Evolutionary conservation across 2,113 vertebrate genomes (phyloP).

Genomic region (Pseudonaja textilis): DNA sequence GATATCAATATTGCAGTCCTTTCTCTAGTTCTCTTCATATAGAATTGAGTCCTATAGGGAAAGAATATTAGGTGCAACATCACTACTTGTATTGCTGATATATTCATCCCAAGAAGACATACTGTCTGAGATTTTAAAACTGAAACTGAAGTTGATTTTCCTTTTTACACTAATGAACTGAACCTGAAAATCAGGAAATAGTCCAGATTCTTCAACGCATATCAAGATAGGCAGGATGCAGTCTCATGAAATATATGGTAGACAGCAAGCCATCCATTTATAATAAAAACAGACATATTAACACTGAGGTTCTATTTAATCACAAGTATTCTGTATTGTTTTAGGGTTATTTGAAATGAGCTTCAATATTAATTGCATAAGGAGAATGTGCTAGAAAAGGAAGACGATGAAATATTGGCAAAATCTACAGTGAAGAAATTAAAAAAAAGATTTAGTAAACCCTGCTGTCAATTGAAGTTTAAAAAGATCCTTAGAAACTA

Average conservation of each 20-base stretch:
- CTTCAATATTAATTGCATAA: not conserved
- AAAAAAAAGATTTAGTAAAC: not conserved
- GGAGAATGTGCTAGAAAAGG: not conserved
- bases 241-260: not conserved
- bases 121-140: not conserved
- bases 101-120: not conserved
- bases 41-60: not conserved
- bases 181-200: not conserved
- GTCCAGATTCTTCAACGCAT: not conserved
- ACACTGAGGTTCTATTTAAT: not conserved
- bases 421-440: conserved; percentile 8
- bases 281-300: not conserved
- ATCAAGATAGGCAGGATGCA: not conserved
- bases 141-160: not conserved
- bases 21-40: not conserved
- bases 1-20: not conserved
- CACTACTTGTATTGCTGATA: not conserved
- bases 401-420: not conserved
- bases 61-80: too few species aligned
- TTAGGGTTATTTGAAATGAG: not conserved
- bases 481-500: not conserved
- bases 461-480: not conserved
- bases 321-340: not conserved
- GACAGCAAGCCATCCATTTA: not conserved
- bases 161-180: not conserved